Evolutionary conservation across 2,888 invertebrate species (phyloP).

Genomic region (Dryocosmus kuriphilus): DNA sequence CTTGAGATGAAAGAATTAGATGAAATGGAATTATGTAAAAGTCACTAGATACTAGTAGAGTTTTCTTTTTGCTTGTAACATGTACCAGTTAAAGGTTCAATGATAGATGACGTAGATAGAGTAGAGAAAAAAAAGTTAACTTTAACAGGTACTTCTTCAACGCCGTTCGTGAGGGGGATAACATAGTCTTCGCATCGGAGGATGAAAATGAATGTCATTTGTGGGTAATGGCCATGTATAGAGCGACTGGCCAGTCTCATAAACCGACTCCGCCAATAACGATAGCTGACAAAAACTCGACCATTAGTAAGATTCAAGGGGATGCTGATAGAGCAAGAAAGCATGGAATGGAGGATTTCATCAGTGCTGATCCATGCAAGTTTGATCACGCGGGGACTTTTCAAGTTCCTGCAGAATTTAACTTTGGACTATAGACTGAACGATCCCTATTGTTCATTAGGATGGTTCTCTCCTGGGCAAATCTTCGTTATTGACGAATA

Average conservation of each 20-base stretch:
- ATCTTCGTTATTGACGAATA: slow-evolving; percentile 99
- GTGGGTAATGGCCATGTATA: slow-evolving; percentile 99
- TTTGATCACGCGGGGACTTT: slow-evolving; percentile 96
- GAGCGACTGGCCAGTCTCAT: slow-evolving; percentile 99
- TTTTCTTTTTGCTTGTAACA: slow-evolving; percentile 15
- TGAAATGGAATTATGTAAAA: not conserved
- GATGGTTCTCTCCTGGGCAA: slow-evolving; percentile 99
- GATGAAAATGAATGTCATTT: slow-evolving; percentile 98
- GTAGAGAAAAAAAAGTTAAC: slow-evolving; percentile 31
- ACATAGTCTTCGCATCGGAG: slow-evolving; percentile 95
- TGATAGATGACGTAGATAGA: slow-evolving; percentile 33
- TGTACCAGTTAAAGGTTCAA: slow-evolving; percentile 33
- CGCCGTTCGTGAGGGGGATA: slow-evolving; percentile 98
- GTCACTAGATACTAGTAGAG: not conserved
- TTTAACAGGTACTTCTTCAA: slow-evolving; percentile 94
- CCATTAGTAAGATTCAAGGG: slow-evolving; percentile 93
- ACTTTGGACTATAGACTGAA: slow-evolving; percentile 96
- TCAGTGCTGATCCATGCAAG: slow-evolving; percentile 98
- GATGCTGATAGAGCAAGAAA: slow-evolving; percentile 97
- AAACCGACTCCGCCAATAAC: slow-evolving; percentile 97
- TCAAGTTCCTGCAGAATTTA: slow-evolving; percentile 93
- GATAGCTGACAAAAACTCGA: slow-evolving; percentile 89
- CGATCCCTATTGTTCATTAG: slow-evolving; percentile 99
- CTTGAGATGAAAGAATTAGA: not conserved
- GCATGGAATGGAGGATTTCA: slow-evolving; percentile 99